Base-by-base conservation (phyloP, 2,797 vertebrate species). In the Pseudochaenichthys georgianus region DNA sequence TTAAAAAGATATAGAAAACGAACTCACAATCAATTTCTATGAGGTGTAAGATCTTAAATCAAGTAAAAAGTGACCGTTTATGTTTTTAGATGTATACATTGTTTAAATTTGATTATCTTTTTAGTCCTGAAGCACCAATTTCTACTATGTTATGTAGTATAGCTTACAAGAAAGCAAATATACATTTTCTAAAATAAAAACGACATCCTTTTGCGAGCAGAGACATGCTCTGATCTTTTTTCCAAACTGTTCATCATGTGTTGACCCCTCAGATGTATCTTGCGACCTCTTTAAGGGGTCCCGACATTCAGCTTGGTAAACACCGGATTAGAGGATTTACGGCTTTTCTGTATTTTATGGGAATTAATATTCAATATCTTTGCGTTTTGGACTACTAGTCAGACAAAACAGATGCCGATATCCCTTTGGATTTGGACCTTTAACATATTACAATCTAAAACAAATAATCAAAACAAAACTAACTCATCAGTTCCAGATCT, bases 221-320 rank as follows among this genome's bases (percentile, higher is more conserved):
- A 55, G 64, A 55, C 42, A 55, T 48, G 13, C 46, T 31, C 7
- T 15, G 15, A 17, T 38, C 4, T 46, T 60, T 2, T 43, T 47
- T 7, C 13, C 9, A 16, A 52, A 17, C 45, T 45, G 12, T 62
- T 19, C 55, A 28, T 72, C 21, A 57, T 46, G 21, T 48, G 21
- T 38, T 42, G 55, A 73, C 34, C n/a, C 9, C 38, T 79, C 59
- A 73, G n/a, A 73, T 65, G 61, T 28, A 65, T 59, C 50, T 59
- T 41, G 9, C 51, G 50, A 48, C 13, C 54, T 38, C 21, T 23
- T 21, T 13, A 21, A 55, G 21, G n/a, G 57, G 21, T 45, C 61
- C 17, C 1, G 1, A 67, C 69, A 15, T 46, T 15, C 51, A 58
- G 21, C 2, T 57, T 50, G 12, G 34, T 41, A 68, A 63, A 68